Conservation (phyloP, 2,797 vertebrate species). For the Kryptopterus vitreolus region DNA sequence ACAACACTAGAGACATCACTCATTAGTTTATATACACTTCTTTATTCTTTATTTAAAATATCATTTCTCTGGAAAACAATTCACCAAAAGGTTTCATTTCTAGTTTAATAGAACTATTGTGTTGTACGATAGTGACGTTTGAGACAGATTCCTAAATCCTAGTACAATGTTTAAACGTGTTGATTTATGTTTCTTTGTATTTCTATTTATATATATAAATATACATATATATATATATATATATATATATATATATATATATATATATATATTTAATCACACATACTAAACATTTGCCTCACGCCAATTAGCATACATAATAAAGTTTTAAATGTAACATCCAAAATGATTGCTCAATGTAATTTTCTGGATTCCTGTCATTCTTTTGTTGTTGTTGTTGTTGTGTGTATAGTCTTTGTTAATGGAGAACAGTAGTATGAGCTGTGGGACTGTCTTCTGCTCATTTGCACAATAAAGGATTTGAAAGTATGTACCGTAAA, state of each 20-base stretch:
- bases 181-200: too few relatives aligned
- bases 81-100: neutral
- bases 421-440: neutral
- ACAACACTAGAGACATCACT: neutral
- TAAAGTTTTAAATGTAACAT: neutral
- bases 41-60: neutral
- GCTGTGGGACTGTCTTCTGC: conserved; percentile 39
- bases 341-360: neutral
- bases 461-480: conserved; percentile 49
- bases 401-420: conserved; percentile 21
- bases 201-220: too few relatives aligned
- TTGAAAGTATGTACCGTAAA: too few relatives aligned
- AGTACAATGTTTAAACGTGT: neutral
- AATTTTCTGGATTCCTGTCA: neutral
- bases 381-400: neutral
- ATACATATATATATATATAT: too few relatives aligned
- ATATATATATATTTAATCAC: neutral
- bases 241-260: too few relatives aligned
- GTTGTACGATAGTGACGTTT: too few relatives aligned
- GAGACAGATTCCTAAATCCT: neutral
- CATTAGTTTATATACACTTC: too few relatives aligned
- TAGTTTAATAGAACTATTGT: too few relatives aligned
- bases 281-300: too few relatives aligned
- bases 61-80: neutral
- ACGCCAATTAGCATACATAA: neutral